Base-by-base conservation (phyloP, 2,888 invertebrate genomes). In the Stratiomys singularior region DNA sequence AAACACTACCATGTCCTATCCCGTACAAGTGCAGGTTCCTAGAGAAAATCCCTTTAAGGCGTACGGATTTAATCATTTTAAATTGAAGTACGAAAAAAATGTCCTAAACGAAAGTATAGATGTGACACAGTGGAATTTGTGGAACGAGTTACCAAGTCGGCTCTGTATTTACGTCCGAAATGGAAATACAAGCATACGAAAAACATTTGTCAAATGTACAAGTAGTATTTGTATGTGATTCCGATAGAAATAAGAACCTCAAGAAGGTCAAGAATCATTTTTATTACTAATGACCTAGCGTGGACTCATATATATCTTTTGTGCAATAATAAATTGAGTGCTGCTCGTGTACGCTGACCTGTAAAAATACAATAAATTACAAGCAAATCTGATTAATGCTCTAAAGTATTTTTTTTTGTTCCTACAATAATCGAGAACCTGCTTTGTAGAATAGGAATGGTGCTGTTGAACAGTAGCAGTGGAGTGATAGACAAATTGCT, bases 1-100 rank as follows among this genome's bases (percentile, higher is more conserved):
- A 69, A 69, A 69, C 69, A 69, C 46, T 69, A 47, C 46, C 46
- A 69, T 13, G 60, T 25, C 13, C 9, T 37, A 9, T 37, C 9
- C 47, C 25, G 25, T 18, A 58, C 37, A n/a, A 60, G 37, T n/a
- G 74, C 60, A 60, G 46, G 69, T 69, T 47, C 21, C 27, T 9
- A 37, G 30, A 37, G 23, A 18, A 74, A 77, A 79, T 77, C 77
- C 79, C 66, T 79, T 79, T 77, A 77, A 79, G 58, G 79, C 76
- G 60, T 67, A 71, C 30, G 79, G 79, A 79, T 79, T 79, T 79
- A 79, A 67, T 47, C 72, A 71, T 77, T 76, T 77, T 60, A 58
- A 76, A 78, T 58, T 47, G 69, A 66, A 66, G 28, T 66, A 44
- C 15, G 23, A 69, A 47, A 47, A 15, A 60, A 30, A 9, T 64